Percentiles rank a stretch among this genome's conserved stretches.
Conservation (phyloP, 2,113 vertebrate genomes). For the Dolichotis patagonum region DNA sequence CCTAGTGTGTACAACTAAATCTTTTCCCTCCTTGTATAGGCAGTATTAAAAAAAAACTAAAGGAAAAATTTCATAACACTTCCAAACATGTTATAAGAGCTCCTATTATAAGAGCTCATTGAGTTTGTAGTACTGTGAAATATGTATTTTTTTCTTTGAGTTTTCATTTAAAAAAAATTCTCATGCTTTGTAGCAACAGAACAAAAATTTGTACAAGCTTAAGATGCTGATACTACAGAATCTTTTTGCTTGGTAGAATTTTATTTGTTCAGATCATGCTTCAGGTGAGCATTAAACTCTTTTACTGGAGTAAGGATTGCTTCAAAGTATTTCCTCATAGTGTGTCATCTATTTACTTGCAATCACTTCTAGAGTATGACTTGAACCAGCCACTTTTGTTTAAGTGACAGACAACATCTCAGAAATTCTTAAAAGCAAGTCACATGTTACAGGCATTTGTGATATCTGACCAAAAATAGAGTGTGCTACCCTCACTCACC, state of each 20-base stretch:
- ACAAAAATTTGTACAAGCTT: conserved; percentile 50
- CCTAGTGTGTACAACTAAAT: neutral
- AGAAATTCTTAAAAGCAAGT: neutral
- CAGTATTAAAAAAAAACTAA: conserved; percentile 12
- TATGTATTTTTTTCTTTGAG: neutral
- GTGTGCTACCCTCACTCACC: neutral
- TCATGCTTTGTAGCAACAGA: conserved; percentile 25
- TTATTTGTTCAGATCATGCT: conserved; percentile 53
- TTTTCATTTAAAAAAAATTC: conserved; percentile 1
- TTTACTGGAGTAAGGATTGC: conserved; percentile 48
- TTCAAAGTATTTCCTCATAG: conserved; percentile 47
- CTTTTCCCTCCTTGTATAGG: neutral
- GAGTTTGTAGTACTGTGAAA: neutral
- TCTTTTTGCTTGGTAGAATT: conserved; percentile 20
- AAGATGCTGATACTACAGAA: conserved; percentile 46
- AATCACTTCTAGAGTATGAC: neutral
- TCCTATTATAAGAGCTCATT: too few relatives aligned
- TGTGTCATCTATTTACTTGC: neutral
- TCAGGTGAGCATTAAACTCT: conserved; percentile 22
- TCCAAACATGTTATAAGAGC: neutral
- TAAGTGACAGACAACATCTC: neutral
- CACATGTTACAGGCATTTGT: neutral
- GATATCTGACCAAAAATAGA: neutral
- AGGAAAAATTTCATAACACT: conserved; percentile 1
- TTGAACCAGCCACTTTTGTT: neutral